Percentiles rank a stretch among this genome's conserved stretches.
Evolutionary conservation across 2,888 invertebrate species (phyloP).

Genomic region (Agrochola macilenta): DNA sequence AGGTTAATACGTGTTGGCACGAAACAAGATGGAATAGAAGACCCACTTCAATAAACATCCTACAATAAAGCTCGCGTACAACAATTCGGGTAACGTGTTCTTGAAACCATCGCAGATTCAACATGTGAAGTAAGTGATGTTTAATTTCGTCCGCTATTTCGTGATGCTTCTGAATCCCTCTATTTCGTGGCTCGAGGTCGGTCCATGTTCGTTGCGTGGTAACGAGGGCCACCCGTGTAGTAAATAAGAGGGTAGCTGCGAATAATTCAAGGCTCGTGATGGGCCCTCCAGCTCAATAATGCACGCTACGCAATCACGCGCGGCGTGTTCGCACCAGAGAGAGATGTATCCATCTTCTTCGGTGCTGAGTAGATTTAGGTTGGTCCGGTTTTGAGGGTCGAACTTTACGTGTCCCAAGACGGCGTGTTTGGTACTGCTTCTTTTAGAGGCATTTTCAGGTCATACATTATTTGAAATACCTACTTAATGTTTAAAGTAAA

Average conservation of each 20-base stretch:
- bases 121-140: conserved; percentile 24
- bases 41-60: conserved; percentile 3
- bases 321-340: conserved; percentile 21
- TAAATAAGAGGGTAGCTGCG: conserved; percentile 56
- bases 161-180: conserved; percentile 25
- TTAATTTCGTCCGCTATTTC: conserved; percentile 5
- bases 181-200: neutral
- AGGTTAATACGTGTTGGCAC: conserved; percentile 30
- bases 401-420: neutral
- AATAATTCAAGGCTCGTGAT: conserved; percentile 65
- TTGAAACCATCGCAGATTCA: conserved; percentile 9
- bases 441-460: neutral
- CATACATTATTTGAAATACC: neutral
- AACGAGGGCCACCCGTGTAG: conserved; percentile 29
- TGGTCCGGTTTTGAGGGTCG: neutral
- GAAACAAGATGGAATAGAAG: conserved; percentile 2
- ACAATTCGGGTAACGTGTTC: neutral
- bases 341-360: conserved; percentile 33
- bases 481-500: too few relatives aligned
- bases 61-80: neutral
- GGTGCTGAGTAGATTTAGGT: conserved; percentile 25
- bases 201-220: conserved; percentile 17
- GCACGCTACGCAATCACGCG: conserved; percentile 55
- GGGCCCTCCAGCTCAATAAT: conserved; percentile 59
- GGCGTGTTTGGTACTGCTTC: neutral